Evolutionary conservation across 2,797 vertebrate genomes (phyloP).

Genomic region (Falco peregrinus): DNA sequence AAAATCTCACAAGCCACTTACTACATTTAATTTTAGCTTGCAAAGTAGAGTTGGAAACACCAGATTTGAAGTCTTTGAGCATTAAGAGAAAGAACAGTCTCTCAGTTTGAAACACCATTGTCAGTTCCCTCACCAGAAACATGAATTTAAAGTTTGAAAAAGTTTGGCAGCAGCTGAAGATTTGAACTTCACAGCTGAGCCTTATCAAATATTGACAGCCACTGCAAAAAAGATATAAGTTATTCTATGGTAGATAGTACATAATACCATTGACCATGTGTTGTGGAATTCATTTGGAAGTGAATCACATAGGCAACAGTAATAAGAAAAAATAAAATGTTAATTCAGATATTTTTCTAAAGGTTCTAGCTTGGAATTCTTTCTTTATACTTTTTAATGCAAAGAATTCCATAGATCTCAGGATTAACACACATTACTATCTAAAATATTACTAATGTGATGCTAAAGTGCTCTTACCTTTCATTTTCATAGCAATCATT

Average conservation of each 20-base stretch:
- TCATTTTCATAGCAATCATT: constrained; percentile 38
- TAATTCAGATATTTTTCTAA: neutral
- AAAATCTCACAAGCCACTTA: neutral
- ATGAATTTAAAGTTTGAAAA: neutral
- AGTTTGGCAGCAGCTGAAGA: neutral
- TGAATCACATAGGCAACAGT: neutral
- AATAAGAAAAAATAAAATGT: neutral
- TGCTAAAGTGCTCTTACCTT: constrained; percentile 40
- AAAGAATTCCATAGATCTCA: constrained; percentile 12
- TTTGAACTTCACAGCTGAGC: neutral
- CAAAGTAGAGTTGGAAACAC: neutral
- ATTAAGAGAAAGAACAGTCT: neutral
- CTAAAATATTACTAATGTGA: neutral
- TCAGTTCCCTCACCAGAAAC: neutral
- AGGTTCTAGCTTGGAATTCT: neutral
- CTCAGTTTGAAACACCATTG: neutral
- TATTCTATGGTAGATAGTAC: neutral
- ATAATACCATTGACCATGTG: neutral
- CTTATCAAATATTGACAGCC: neutral
- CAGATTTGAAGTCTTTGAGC: neutral
- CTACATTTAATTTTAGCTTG: neutral
- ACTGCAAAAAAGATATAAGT: neutral
- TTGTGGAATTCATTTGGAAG: neutral
- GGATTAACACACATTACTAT: constrained; percentile 18
- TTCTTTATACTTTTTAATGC: neutral